A percentile compares a stretch with the other conserved stretches of the same genome.
phyloP scores from a whole-genome alignment of 92 coral and sea anemone genomes.

The Nematostella vectensis region DNA sequence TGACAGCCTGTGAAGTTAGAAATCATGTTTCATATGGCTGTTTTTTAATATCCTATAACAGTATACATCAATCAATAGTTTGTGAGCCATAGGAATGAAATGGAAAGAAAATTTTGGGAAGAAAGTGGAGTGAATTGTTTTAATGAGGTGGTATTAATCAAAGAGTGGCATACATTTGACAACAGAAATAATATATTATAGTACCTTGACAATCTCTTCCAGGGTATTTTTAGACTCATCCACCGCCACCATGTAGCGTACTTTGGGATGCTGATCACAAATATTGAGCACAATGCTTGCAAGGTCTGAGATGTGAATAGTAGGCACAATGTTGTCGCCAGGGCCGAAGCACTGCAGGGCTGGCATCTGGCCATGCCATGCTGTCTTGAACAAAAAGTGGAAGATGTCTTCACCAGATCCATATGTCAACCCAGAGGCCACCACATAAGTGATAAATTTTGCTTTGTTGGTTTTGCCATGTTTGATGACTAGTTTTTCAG shows the following conservation, averaged over 20 bases:
- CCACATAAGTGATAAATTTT: conserved; percentile 81
- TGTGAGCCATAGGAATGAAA: too few relatives aligned
- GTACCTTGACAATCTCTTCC: conserved; percentile 96
- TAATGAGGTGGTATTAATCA: too few relatives aligned
- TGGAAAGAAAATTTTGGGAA: too few relatives aligned
- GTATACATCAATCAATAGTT: too few relatives aligned
- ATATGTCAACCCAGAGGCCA: conserved; percentile 87
- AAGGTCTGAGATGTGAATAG: conserved; percentile 84
- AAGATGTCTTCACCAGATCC: conserved; percentile 98
- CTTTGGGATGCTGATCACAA: conserved; percentile 93
- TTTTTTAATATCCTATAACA: too few relatives aligned
- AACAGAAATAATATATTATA: neutral
- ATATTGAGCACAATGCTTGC: conserved; percentile 77
- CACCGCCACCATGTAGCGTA: conserved; percentile 86
- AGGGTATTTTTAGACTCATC: conserved; percentile 97
- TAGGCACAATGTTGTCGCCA: conserved; percentile 93
- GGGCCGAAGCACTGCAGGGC: conserved; percentile 95
- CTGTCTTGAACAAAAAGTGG: conserved; percentile 91
- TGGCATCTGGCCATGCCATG: conserved; percentile 97
- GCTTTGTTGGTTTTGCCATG: conserved; percentile 90
- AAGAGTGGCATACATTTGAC: too few relatives aligned
- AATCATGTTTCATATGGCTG: too few relatives aligned
- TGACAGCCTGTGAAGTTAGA: conserved; percentile 62
- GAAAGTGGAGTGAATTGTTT: too few relatives aligned
- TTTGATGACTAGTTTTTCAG: conserved; percentile 94